Percentiles rank a stretch among this genome's conserved stretches.
Conservation (phyloP, 2,113 vertebrate species). For the Stomatorhinus ivindoensis region DNA sequence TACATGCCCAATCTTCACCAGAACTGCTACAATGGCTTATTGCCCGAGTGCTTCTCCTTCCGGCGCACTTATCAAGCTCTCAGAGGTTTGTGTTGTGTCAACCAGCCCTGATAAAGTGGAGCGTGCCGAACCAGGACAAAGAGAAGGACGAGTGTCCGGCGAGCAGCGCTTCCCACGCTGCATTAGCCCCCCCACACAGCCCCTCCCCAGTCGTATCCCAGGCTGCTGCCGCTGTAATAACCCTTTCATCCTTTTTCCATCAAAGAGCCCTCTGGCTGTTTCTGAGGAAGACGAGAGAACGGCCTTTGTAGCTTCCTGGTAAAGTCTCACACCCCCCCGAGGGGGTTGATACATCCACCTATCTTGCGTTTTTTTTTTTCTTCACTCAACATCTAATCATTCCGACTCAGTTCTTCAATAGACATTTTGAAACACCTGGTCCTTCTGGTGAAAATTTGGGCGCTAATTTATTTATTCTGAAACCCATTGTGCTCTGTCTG, state of each 20-base stretch:
- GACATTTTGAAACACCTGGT: not conserved
- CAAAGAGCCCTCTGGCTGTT: not conserved
- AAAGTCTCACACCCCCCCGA: not conserved
- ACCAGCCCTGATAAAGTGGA: not conserved
- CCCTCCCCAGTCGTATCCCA: not conserved
- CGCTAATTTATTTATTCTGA: not conserved
- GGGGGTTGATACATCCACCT: not conserved
- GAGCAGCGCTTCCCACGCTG: not conserved
- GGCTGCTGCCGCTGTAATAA: not conserved
- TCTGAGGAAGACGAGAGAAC: not conserved
- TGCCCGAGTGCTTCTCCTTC: not conserved
- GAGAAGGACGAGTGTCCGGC: not conserved
- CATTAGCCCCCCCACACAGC: not conserved
- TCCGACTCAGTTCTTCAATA: not conserved
- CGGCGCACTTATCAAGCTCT: not conserved
- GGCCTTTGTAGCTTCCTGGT: not conserved
- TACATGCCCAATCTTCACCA: not conserved
- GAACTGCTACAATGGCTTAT: not conserved
- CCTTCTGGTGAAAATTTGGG: not conserved
- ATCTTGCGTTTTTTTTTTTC: not conserved
- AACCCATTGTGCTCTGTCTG: not conserved
- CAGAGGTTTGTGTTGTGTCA: not conserved
- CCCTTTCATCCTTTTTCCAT: not conserved
- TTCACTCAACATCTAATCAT: not conserved
- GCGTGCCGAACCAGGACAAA: not conserved